phyloP scores from a whole-genome alignment of 2,888 invertebrate genomes.

The Rugalucina vietnamica region DNA sequence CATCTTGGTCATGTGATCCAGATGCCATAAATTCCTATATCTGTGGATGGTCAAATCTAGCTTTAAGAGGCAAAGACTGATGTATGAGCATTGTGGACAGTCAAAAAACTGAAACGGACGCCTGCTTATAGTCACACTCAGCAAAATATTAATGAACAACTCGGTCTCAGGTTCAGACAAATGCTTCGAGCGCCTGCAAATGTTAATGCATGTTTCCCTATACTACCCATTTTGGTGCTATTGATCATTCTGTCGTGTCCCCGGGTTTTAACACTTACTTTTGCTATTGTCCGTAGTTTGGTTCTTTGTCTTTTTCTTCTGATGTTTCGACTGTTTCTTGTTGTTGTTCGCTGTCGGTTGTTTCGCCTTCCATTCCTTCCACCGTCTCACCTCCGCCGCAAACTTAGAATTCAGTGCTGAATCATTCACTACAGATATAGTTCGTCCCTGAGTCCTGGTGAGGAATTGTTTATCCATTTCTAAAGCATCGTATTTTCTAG shows the following conservation, averaged over 20 bases:
- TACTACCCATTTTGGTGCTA: too few species aligned
- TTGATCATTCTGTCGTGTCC: not conserved
- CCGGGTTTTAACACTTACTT: not conserved
- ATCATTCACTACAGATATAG: conserved; percentile 56
- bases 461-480: conserved; percentile 65
- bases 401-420: conserved; percentile 47
- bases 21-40: too few species aligned
- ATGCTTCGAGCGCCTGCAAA: too few species aligned
- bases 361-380: conserved; percentile 61
- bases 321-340: not conserved
- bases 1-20: too few species aligned
- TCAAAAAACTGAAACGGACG: not conserved
- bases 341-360: conserved; percentile 29
- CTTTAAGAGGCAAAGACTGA: too few species aligned
- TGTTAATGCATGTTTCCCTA: too few species aligned
- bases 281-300: not conserved
- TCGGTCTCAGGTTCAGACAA: not conserved
- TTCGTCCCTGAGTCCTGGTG: conserved; percentile 54
- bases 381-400: conserved; percentile 39
- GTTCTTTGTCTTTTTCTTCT: not conserved
- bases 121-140: not conserved
- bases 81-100: too few species aligned
- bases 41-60: too few species aligned
- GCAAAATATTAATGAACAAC: not conserved
- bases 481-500: conserved; percentile 57